Percentiles rank a stretch among this genome's conserved stretches.
Evolutionary conservation across 1,140 invertebrate species (phyloP).

Genomic region (Atta texana): DNA sequence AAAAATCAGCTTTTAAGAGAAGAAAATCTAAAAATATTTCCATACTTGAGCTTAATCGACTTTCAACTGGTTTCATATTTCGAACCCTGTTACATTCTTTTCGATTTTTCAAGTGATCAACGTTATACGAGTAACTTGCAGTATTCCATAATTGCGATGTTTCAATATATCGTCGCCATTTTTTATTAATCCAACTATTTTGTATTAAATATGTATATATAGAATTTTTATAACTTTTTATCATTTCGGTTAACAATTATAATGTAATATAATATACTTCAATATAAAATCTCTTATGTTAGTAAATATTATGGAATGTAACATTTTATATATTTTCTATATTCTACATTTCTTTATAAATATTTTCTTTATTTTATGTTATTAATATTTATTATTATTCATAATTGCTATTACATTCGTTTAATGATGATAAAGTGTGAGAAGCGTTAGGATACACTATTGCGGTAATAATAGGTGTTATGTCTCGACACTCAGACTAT

Average conservation of each 20-base stretch:
- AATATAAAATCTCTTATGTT: background rate
- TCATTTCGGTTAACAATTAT: background rate
- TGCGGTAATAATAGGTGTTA: background rate
- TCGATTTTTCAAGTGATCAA: background rate
- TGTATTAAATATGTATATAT: background rate
- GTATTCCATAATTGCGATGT: background rate
- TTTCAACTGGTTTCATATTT: background rate
- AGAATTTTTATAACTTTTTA: background rate
- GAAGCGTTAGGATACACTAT: background rate
- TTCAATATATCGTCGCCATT: background rate
- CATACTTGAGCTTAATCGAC: constrained; percentile 15
- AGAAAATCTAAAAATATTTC: background rate
- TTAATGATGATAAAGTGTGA: background rate
- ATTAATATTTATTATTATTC: background rate
- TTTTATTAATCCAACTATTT: background rate
- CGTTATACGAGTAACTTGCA: background rate
- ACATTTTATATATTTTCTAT: background rate
- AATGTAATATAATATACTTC: background rate
- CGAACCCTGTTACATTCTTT: background rate
- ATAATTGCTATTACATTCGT: background rate
- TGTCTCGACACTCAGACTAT: too few relatives aligned
- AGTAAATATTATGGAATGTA: background rate
- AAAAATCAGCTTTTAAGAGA: constrained; percentile 17
- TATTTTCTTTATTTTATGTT: background rate
- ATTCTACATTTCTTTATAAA: background rate